These are phyloP conservation scores for Spea hammondii DNA, from an alignment of 2,797 vertebrate genomes.

Conservation along the genomic window DNA sequence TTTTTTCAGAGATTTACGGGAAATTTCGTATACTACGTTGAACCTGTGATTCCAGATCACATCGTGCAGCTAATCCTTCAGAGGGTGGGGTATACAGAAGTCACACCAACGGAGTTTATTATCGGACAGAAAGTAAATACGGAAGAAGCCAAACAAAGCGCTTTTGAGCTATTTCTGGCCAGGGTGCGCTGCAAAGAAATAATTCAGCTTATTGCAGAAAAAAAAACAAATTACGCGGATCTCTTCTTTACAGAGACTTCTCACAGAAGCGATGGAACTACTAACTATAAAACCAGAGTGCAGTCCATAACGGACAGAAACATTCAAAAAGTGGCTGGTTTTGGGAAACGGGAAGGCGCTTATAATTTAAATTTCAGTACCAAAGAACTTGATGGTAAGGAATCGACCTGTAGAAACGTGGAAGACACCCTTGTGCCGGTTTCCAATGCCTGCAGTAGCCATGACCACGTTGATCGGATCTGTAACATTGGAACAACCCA, in stretches of 20 bases:
- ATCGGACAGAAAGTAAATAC: slow-evolving; percentile 64
- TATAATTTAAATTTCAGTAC: background rate
- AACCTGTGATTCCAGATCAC: slow-evolving; percentile 69
- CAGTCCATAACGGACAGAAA: background rate
- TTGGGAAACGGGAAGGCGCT: background rate
- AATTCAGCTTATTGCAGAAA: slow-evolving; percentile 65
- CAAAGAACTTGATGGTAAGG: background rate
- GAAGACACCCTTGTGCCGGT: no score
- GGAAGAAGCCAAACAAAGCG: slow-evolving; percentile 66
- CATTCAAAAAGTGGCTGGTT: background rate
- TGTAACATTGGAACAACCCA: fast-evolving
- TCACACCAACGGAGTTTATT: slow-evolving; percentile 69
- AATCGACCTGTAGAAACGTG: background rate
- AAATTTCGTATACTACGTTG: slow-evolving; percentile 78
- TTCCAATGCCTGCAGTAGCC: background rate
- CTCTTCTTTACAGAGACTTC: background rate
- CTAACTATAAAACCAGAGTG: background rate
- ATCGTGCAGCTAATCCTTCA: slow-evolving; percentile 68
- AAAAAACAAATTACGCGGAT: slow-evolving; percentile 9
- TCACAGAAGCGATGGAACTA: background rate
- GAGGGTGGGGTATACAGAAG: slow-evolving; percentile 75
- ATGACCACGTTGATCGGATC: background rate
- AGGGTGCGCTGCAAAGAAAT: slow-evolving; percentile 70
- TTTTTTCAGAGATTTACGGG: slow-evolving; percentile 78
- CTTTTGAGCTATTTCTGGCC: slow-evolving; percentile 80